These are phyloP conservation scores for Rallus limicola DNA, from an alignment of 2,113 vertebrate genomes.

Conservation along the genomic window DNA sequence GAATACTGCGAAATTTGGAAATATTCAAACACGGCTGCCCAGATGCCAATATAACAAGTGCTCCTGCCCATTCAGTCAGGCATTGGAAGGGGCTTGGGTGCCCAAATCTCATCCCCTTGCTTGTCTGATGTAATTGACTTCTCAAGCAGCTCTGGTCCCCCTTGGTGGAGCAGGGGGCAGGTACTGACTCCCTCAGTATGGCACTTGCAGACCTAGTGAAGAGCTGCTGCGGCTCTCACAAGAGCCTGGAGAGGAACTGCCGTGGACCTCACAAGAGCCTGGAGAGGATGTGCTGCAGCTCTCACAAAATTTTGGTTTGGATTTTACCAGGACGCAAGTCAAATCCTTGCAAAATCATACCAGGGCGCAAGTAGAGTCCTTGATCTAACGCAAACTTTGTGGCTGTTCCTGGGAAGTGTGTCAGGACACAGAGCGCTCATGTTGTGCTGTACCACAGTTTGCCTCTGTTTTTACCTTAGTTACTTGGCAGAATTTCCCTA, in stretches of 20 bases:
- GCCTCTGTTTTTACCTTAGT: neutral
- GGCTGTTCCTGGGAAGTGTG: neutral
- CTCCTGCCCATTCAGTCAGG: neutral
- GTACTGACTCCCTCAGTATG: neutral
- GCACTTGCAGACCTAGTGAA: neutral
- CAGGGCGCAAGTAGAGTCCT: neutral
- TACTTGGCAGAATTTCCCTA: neutral
- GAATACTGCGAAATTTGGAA: neutral
- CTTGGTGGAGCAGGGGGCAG: neutral
- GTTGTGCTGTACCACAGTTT: neutral
- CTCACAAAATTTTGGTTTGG: no score
- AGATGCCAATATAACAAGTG: neutral
- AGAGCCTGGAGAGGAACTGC: no score
- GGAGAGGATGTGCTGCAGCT: no score
- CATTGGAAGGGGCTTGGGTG: neutral
- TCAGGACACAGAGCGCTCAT: neutral
- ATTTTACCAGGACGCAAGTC: no score
- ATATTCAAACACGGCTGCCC: neutral
- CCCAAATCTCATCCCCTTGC: neutral
- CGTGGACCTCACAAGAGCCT: no score
- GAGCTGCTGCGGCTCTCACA: rapidly evolving
- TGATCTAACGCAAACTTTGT: neutral
- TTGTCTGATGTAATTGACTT: neutral
- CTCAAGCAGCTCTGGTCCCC: neutral
- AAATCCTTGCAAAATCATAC: neutral